Evolutionary conservation across 2,113 vertebrate species (phyloP), one percentile per base, ranked within the genome.

Genomic region (Vulpes ferrilata): DNA sequence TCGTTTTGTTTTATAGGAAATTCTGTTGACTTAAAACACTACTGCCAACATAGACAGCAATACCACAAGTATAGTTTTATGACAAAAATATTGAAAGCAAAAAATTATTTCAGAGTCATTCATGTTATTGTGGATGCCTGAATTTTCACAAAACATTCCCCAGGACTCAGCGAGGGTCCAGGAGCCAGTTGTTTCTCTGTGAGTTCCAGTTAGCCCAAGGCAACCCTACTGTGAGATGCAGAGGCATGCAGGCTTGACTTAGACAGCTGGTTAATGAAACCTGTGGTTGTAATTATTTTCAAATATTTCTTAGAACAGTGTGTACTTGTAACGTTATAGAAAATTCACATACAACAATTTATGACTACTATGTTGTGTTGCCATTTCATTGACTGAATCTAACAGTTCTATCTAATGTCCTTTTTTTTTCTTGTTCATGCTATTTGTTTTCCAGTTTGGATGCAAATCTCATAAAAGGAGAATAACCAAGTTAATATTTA

Each of bases 1-100:
- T 97, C 92, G 38, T 98, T 97, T 97, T 97, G 59, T 97, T 98
- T 98, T 97, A 67, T 96, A 92, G 95, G 79, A 96, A 95, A 95
- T 96, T 95, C 57, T 89, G 0, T 96, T 98, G 89, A 91, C 76
- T 96, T 90, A 43, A 85, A 78, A 67, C 59, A 60, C 19, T 92
- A 64, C 89, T 88, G 96, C 90, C 59, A 97, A 97, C 96, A 93
- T 91, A 97, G 81, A 88, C 62, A 92, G 64, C 59, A 96, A 95
- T 83, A 88, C 53, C 0, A 7, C 38, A 97, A 88, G 94, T 73
- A 97, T 23, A 97, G 48, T 65, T 93, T 19, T 82, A 96, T 78
- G 51, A 92, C 11, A 92, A 94, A 97, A 97, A 87, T n/a, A 94
- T 85, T 95, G 93, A 86, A 95, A 79, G 57, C 3, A 92, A 87